Evolutionary conservation across 2,113 vertebrate genomes (phyloP).

Genomic region (Cebus imitator): DNA sequence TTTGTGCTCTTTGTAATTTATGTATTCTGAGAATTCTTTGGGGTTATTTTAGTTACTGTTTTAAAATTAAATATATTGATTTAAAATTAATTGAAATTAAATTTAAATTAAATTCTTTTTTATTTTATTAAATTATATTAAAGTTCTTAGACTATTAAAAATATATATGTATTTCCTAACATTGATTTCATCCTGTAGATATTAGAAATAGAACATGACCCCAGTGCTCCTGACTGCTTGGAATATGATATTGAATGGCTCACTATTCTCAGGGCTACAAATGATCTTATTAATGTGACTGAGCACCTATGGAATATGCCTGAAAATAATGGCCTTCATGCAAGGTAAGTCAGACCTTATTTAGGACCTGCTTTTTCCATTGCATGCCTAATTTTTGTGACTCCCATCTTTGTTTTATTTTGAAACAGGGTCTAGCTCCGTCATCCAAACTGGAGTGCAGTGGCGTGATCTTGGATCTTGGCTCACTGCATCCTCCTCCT

Average conservation of each 20-base stretch:
- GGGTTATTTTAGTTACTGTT: not conserved
- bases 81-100: not conserved
- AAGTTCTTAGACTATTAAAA: conserved; percentile 38
- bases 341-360: conserved; percentile 82
- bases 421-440: no score
- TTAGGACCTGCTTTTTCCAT: not conserved
- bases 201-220: conserved; percentile 92
- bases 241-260: conserved; percentile 98
- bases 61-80: not conserved
- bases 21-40: conserved; percentile 18
- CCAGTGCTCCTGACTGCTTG: conserved; percentile 87
- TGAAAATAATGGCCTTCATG: conserved; percentile 93
- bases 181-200: conserved; percentile 76
- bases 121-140: not conserved
- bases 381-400: not conserved
- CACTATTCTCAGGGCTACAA: conserved; percentile 92
- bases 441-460: no score
- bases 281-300: conserved; percentile 88
- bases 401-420: not conserved
- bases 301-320: conserved; percentile 91
- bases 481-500: no score
- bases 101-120: not conserved
- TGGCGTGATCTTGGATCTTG: no score
- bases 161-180: not conserved
- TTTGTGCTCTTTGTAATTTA: conserved; percentile 35